phyloP scores from a whole-genome alignment of 2,797 vertebrate genomes.

The Poeciliopsis presidionis region DNA sequence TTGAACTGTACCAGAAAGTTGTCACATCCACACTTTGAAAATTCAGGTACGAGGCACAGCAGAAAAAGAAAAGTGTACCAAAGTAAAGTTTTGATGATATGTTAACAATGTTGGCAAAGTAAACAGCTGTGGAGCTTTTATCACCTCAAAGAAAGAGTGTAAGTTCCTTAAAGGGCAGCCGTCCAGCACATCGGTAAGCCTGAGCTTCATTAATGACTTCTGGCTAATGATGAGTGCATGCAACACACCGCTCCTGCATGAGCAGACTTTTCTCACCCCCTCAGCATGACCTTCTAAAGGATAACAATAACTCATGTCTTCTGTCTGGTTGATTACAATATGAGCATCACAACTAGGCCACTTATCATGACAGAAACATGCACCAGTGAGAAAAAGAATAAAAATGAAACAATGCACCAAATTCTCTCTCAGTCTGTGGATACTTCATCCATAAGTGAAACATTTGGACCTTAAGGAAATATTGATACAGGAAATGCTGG shows the following conservation, averaged over 20 bases:
- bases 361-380: conserved; percentile 1
- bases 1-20: background rate
- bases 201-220: background rate
- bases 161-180: background rate
- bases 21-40: background rate
- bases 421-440: background rate
- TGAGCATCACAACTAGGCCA: background rate
- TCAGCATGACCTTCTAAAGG: background rate
- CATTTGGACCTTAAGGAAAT: background rate
- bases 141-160: background rate
- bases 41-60: background rate
- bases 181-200: background rate
- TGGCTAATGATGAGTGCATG: background rate
- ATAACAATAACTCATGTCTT: conserved; percentile 7
- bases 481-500: too few species aligned
- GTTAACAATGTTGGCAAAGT: background rate
- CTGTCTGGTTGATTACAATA: background rate
- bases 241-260: background rate
- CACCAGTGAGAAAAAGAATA: background rate
- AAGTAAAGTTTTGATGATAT: background rate
- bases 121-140: background rate
- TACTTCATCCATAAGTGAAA: background rate
- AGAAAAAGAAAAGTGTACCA: background rate
- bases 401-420: background rate
- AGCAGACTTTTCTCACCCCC: background rate